A percentile compares a stretch with the other conserved stretches of the same genome.
Evolutionary conservation across 1,140 invertebrate genomes (phyloP).

Genomic region (Maniola jurtina): DNA sequence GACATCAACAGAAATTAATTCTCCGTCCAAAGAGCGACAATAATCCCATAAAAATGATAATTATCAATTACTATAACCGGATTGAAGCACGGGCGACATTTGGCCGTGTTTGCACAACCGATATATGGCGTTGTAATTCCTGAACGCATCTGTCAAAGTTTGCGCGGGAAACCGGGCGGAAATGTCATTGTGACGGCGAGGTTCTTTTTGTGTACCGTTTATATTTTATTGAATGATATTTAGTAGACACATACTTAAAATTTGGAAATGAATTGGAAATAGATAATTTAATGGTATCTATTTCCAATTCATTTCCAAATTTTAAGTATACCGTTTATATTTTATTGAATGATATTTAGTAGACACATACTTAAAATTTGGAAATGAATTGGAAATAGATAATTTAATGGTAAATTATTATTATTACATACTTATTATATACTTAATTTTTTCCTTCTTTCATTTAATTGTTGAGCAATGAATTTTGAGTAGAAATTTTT

Average conservation of each 20-base stretch:
- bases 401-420: no score
- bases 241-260: no score
- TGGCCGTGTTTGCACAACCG: slow-evolving; percentile 14
- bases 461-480: no score
- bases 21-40: background rate
- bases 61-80: slow-evolving; percentile 12
- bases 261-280: no score
- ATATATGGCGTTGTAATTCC: slow-evolving; percentile 9
- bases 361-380: no score
- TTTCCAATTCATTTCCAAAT: no score
- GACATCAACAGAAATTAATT: background rate
- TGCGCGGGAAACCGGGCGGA: slow-evolving; percentile 2
- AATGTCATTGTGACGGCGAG: slow-evolving; percentile 11
- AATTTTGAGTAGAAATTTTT: no score
- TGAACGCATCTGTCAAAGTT: slow-evolving; percentile 15
- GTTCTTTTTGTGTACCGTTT: slow-evolving; percentile 6
- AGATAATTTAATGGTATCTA: no score
- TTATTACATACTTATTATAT: no score
- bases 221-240: background rate
- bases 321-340: background rate
- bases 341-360: background rate
- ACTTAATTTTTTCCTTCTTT: no score
- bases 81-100: slow-evolving; percentile 7
- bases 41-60: slow-evolving; percentile 15
- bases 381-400: no score